Evolutionary conservation across 2,113 vertebrate genomes (phyloP).

Genomic region (Patagioenas fasciata): DNA sequence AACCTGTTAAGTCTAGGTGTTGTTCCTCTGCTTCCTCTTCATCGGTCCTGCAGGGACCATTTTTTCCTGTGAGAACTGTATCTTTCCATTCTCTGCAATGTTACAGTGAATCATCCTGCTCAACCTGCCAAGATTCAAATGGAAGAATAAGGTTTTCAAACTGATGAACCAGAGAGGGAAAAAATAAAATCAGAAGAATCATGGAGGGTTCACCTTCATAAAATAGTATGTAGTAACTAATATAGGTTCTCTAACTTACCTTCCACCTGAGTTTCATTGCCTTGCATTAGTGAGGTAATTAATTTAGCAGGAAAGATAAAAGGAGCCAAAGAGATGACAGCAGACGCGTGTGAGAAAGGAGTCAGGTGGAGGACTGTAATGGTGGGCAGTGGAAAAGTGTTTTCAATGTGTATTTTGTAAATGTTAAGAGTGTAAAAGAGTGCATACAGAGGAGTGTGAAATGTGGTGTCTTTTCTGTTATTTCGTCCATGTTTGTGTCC

Average conservation of each 20-base stretch:
- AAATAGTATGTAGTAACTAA: neutral
- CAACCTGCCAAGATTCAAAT: neutral
- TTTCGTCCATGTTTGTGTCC: neutral
- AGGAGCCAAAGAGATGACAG: slow-evolving; percentile 17
- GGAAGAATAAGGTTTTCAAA: neutral
- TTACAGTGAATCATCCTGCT: neutral
- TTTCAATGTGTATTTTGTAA: neutral
- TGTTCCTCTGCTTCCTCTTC: neutral
- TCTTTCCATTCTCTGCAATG: neutral
- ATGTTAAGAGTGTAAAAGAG: neutral
- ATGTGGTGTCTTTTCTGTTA: neutral
- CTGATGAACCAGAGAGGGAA: neutral
- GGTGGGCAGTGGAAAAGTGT: neutral
- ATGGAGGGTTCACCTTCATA: neutral
- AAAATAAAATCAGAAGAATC: neutral
- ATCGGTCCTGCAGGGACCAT: neutral
- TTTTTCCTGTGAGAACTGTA: neutral
- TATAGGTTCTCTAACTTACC: neutral
- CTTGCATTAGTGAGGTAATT: slow-evolving; percentile 24
- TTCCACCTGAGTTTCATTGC: neutral
- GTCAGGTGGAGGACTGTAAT: neutral
- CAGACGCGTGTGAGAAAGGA: neutral
- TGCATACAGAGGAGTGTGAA: neutral
- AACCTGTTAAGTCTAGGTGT: neutral
- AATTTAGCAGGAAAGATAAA: slow-evolving; percentile 18